Conservation (phyloP, 1,140 invertebrate species). For the Araneus ventricosus region DNA sequence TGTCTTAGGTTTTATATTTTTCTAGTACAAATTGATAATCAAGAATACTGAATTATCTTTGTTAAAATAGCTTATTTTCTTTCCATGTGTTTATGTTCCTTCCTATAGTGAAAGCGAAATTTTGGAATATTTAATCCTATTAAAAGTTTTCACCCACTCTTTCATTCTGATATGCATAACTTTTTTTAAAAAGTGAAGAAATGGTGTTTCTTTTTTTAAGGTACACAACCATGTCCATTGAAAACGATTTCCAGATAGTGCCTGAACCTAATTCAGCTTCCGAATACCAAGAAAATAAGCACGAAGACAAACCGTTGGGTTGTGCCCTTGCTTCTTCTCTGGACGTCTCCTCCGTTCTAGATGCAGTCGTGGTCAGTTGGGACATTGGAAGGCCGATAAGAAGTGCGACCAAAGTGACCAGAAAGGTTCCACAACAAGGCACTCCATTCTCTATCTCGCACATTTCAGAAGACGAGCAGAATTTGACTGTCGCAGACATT, state of each 20-base stretch:
- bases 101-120: not conserved
- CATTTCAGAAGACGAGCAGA: slow-evolving; percentile 76
- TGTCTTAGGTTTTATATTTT: too few species aligned
- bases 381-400: not conserved
- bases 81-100: not conserved
- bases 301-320: not conserved
- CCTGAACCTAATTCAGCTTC: not conserved
- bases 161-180: too few species aligned
- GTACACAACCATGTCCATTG: slow-evolving; percentile 2
- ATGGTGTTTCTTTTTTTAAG: not conserved
- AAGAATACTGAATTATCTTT: too few species aligned
- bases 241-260: slow-evolving; percentile 59
- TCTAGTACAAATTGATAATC: too few species aligned
- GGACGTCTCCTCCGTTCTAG: not conserved
- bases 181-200: too few species aligned
- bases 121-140: not conserved
- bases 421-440: not conserved
- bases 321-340: not conserved
- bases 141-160: too few species aligned
- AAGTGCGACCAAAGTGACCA: not conserved
- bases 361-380: not conserved
- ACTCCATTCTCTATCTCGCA: slow-evolving; percentile 69
- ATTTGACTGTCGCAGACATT: slow-evolving; percentile 75
- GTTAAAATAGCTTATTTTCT: too few species aligned
- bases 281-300: not conserved